These are phyloP conservation scores for Sapajus apella DNA, from an alignment of 2,113 vertebrate species.

Conservation along the genomic window DNA sequence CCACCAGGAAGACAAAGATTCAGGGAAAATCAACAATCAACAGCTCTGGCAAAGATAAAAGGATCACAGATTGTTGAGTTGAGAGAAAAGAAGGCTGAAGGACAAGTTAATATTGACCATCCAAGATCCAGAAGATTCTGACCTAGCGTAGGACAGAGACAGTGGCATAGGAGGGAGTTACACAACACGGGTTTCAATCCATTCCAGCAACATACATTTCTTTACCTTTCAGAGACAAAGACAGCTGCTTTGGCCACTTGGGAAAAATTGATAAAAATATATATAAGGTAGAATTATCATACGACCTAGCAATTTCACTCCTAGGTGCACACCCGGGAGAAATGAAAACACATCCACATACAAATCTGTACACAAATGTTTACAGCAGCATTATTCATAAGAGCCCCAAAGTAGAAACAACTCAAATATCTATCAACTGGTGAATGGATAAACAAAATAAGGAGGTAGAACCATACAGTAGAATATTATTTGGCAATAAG, in stretches of 20 bases:
- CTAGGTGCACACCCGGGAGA: not conserved
- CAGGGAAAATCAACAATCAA: not conserved
- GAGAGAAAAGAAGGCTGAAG: not conserved
- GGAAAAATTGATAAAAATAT: not conserved
- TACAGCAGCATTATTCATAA: not conserved
- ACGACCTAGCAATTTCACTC: not conserved
- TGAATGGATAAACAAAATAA: not conserved
- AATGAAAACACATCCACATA: not conserved
- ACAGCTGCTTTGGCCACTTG: not conserved
- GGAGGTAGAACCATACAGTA: not conserved
- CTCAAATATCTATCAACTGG: not conserved
- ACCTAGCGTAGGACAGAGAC: not conserved
- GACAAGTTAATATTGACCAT: not conserved
- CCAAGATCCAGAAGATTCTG: not conserved
- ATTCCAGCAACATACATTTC: not conserved
- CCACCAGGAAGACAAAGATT: not conserved
- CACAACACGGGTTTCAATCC: not conserved
- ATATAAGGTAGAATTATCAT: not conserved
- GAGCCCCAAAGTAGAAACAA: not conserved
- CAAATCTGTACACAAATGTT: not conserved
- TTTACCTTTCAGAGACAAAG: not conserved
- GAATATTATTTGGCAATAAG: not conserved
- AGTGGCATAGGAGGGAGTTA: fast-evolving
- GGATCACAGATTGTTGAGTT: fast-evolving
- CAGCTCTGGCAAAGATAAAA: not conserved